Evolutionary conservation across 1,140 invertebrate genomes (phyloP).

Genomic region (Caenorhabditis inopinata): DNA sequence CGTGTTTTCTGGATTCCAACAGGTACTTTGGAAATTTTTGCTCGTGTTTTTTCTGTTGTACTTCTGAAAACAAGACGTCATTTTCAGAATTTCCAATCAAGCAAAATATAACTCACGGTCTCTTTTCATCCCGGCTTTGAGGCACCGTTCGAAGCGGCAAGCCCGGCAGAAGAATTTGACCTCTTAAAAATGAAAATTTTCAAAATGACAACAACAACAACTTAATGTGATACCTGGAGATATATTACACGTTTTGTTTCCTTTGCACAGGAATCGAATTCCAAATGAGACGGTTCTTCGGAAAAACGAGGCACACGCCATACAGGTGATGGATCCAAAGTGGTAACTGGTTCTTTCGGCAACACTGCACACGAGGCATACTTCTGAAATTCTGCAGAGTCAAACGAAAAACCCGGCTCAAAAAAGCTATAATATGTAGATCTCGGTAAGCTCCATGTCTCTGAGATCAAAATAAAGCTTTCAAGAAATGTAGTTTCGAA

Average conservation of each 20-base stretch:
- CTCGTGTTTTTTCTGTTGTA: neutral
- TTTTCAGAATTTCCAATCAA: neutral
- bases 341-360: slow-evolving; percentile 29
- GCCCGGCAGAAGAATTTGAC: slow-evolving; percentile 37
- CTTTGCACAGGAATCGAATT: neutral
- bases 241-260: neutral
- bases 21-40: neutral
- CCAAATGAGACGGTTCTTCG: neutral
- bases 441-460: too few relatives aligned
- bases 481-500: too few relatives aligned
- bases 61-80: neutral
- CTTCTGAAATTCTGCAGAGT: too few relatives aligned
- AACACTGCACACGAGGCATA: slow-evolving; percentile 30
- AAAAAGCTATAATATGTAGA: too few relatives aligned
- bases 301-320: slow-evolving; percentile 44
- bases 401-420: too few relatives aligned
- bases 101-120: slow-evolving; percentile 14
- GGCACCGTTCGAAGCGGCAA: slow-evolving; percentile 38
- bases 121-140: slow-evolving; percentile 41
- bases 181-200: slow-evolving; percentile 18
- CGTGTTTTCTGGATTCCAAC: neutral
- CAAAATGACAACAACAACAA: neutral
- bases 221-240: neutral
- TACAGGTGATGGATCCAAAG: slow-evolving; percentile 37
- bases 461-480: too few relatives aligned